Conservation (phyloP, 2,797 vertebrate species). For the Acipenser ruthenus region DNA sequence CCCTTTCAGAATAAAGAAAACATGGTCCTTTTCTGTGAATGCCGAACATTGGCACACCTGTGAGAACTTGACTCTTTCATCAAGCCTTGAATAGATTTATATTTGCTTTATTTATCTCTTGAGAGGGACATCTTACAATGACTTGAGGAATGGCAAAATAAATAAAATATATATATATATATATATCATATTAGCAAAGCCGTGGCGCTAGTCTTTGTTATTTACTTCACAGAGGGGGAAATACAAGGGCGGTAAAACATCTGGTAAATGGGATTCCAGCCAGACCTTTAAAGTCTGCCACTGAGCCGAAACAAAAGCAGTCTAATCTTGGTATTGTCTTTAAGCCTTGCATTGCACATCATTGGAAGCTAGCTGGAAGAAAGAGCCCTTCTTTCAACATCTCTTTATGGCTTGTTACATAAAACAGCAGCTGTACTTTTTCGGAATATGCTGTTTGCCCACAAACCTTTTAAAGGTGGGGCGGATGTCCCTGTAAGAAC, state of each 20-base stretch:
- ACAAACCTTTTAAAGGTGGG: constrained; percentile 45
- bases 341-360: constrained; percentile 60
- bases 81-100: constrained; percentile 15
- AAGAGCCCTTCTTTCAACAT: constrained; percentile 36
- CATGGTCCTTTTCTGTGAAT: background rate
- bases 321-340: constrained; percentile 77
- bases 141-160: constrained; percentile 26
- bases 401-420: constrained; percentile 44
- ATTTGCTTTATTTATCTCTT: constrained; percentile 40
- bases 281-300: constrained; percentile 71
- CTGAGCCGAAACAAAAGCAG: constrained; percentile 78
- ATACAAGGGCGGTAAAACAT: constrained; percentile 55
- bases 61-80: constrained; percentile 46
- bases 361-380: constrained; percentile 46
- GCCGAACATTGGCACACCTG: constrained; percentile 13
- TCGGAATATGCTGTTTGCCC: constrained; percentile 41
- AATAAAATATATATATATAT: too few relatives aligned
- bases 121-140: constrained; percentile 28
- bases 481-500: constrained; percentile 17
- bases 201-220: constrained; percentile 24
- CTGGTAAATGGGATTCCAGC: constrained; percentile 61
- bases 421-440: constrained; percentile 37
- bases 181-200: constrained; percentile 33
- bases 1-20: too few relatives aligned
- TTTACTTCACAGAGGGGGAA: constrained; percentile 43